Evolutionary conservation across 2,797 vertebrate species (phyloP), one percentile per base, ranked within the genome.

Genomic region (Enteromius treurensis): DNA sequence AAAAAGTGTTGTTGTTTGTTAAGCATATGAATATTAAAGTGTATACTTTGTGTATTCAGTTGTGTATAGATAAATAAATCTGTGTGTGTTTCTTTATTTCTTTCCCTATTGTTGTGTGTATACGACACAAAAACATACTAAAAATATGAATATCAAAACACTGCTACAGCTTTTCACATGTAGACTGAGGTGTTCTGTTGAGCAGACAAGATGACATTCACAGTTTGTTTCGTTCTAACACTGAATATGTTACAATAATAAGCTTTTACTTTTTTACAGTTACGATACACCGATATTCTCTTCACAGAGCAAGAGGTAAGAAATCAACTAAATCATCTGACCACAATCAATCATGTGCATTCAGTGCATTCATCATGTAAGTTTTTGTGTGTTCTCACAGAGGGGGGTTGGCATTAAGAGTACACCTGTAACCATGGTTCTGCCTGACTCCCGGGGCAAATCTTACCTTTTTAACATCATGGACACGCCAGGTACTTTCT

Each of bases 391-490:
- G 70, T 86, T 62, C 87, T 64, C n/a, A 19, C 88, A 99, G 98
- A 96, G 98, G 88, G 98, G 98, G 2, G 97, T 99, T 9, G 98
- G 98, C 71, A 99, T 99, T 92, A 99, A 99, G 92, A 99, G 98
- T 88, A 97, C 97, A 1, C 98, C 98, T 0, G 97, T 99, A 89
- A 99, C 98, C 0, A 95, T 99, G 92, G 98, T 99, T 34, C 93
- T 99, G 84, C 98, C 98, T 0, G 98, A 99, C 90, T 99, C 98
- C 78, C 97, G 98, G 87, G 98, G 96, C 13, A 99, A 99, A 88
- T 99, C 98, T 14, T 99, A 98, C 89, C 97, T 99, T 65, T 99
- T 99, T 93, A 99, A 99, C 92, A 95, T 99, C 91, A 99, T 99
- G 92, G 98, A 99, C 90, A 99, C 98, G 3, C 98, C 98, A 95